phyloP scores from a whole-genome alignment of 1,140 invertebrate genomes.

The Uloborus diversus region DNA sequence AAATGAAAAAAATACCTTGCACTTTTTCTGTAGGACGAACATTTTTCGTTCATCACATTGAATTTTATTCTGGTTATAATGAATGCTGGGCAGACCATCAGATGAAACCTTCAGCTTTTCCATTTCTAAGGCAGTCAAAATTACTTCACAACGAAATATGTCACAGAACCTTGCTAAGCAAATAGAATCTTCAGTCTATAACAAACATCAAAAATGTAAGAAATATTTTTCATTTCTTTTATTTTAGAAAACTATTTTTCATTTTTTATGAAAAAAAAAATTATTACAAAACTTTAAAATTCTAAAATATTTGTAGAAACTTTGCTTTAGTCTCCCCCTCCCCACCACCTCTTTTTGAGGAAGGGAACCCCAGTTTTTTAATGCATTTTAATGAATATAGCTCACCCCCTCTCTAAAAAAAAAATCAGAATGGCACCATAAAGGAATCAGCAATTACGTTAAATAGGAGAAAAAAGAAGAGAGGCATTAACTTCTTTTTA shows the following conservation, averaged over 20 bases:
- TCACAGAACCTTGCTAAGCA: constrained; percentile 94
- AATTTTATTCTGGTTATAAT: constrained; percentile 11
- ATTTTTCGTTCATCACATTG: constrained; percentile 46
- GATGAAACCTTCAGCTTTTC: constrained; percentile 23
- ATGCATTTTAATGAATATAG: too few relatives aligned
- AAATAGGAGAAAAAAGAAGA: too few relatives aligned
- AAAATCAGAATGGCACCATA: too few relatives aligned
- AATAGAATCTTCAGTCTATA: constrained; percentile 86
- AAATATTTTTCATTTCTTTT: background rate
- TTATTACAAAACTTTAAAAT: background rate
- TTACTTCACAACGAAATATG: constrained; percentile 93
- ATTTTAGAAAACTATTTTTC: background rate
- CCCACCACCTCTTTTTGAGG: background rate
- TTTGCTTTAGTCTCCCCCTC: background rate
- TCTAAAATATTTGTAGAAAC: background rate
- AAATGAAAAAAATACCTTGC: constrained; percentile 29
- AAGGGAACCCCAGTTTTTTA: background rate
- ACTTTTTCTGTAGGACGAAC: constrained; percentile 30
- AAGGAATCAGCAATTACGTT: too few relatives aligned
- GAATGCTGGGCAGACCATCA: constrained; percentile 6
- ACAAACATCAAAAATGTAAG: background rate
- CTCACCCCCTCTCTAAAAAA: too few relatives aligned
- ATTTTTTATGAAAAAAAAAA: background rate
- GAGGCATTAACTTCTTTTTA: too few relatives aligned
- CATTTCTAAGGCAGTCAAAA: constrained; percentile 62